These are phyloP conservation scores for Emberiza fucata DNA, from an alignment of 2,113 vertebrate species.

Conservation along the genomic window DNA sequence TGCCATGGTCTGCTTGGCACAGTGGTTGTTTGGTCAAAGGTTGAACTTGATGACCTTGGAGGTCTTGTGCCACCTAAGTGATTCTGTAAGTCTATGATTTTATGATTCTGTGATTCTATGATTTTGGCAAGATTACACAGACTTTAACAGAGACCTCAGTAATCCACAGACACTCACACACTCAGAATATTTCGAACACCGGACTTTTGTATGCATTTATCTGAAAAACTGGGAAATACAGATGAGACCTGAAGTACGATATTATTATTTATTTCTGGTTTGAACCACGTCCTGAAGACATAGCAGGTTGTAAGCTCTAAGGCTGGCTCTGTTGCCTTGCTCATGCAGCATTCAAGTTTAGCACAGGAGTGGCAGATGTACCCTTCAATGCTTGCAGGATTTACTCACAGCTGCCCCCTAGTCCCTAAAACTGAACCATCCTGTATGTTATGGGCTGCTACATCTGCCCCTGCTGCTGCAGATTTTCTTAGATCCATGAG, in stretches of 20 bases:
- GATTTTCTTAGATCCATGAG: not conserved
- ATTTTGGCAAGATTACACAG: not conserved
- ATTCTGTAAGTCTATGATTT: not conserved
- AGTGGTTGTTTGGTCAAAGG: not conserved
- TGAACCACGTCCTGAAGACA: not conserved
- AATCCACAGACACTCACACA: not conserved
- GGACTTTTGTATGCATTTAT: rapidly evolving
- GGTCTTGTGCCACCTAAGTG: not conserved
- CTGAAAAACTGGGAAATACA: not conserved
- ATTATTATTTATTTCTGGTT: not conserved
- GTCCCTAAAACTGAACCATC: not conserved
- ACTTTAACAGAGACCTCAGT: not conserved
- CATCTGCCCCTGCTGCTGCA: not conserved
- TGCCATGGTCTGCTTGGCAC: not conserved
- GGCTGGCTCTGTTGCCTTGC: not conserved
- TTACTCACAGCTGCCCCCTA: not conserved
- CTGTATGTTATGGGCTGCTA: not conserved
- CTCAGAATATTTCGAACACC: not conserved
- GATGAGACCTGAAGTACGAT: not conserved
- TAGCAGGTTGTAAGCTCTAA: not conserved
- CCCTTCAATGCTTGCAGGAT: not conserved
- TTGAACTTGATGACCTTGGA: not conserved
- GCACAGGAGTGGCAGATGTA: not conserved
- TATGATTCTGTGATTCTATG: not conserved
- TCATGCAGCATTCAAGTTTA: not conserved